Percentiles rank a stretch among this genome's conserved stretches.
Conservation (phyloP, 2,888 invertebrate genomes). For the Mystacides longicornis region DNA sequence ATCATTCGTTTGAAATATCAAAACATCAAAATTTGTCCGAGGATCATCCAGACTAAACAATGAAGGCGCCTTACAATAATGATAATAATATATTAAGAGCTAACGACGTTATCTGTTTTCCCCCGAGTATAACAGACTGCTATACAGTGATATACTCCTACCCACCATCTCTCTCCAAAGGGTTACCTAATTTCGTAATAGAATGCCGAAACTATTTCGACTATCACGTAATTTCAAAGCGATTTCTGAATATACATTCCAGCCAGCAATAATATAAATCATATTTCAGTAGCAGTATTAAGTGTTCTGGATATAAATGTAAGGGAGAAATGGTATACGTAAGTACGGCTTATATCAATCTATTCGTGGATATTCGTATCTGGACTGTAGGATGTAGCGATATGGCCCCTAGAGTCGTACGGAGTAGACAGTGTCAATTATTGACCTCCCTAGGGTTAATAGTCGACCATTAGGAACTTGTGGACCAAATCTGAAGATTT, state of each 20-base stretch:
- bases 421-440: conserved; percentile 1
- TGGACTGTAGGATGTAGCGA: background rate
- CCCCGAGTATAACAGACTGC: background rate
- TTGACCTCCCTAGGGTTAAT: conserved; percentile 1
- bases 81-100: too few species aligned
- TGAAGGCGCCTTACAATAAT: too few species aligned
- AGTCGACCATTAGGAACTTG: background rate
- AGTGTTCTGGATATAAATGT: too few species aligned
- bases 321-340: too few species aligned
- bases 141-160: background rate
- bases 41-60: too few species aligned
- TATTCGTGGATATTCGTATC: too few species aligned
- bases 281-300: too few species aligned
- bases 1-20: too few species aligned
- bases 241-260: background rate
- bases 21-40: too few species aligned
- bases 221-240: conserved; percentile 2
- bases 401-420: background rate
- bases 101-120: background rate
- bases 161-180: background rate
- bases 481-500: background rate
- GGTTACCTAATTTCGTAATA: background rate
- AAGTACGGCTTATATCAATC: too few species aligned
- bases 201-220: conserved; percentile 1
- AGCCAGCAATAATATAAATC: background rate